phyloP scores from a whole-genome alignment of 2,797 vertebrate species.

The Argentina silus region DNA sequence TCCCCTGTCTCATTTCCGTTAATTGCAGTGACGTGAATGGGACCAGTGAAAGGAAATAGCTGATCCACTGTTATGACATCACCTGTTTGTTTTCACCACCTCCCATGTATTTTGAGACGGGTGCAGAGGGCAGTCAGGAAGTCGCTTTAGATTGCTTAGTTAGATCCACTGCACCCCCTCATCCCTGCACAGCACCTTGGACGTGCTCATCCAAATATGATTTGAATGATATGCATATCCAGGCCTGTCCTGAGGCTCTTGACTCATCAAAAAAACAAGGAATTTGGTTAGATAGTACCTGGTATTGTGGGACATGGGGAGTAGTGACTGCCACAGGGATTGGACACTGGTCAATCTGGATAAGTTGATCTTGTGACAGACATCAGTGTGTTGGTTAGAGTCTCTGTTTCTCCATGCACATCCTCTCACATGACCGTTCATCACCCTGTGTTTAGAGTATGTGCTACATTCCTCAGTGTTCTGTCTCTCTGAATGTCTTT shows the following conservation, averaged over 20 bases:
- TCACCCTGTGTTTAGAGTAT: conserved; percentile 60
- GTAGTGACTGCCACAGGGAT: neutral
- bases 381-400: conserved; percentile 38
- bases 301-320: neutral
- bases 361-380: conserved; percentile 59
- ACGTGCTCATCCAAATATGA: conserved; percentile 15
- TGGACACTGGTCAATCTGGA: conserved; percentile 32
- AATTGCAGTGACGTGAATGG: neutral
- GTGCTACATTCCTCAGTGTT: conserved; percentile 69
- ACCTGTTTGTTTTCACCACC: neutral
- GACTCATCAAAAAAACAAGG: neutral
- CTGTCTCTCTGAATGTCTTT: conserved; percentile 28
- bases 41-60: neutral
- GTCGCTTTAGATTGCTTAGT: neutral
- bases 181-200: neutral
- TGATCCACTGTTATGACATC: neutral
- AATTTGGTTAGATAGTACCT: neutral
- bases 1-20: neutral
- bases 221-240: neutral
- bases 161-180: neutral
- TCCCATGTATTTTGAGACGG: neutral
- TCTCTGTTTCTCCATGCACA: conserved; percentile 5
- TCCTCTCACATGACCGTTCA: conserved; percentile 62
- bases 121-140: neutral
- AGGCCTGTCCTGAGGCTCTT: neutral